phyloP scores from a whole-genome alignment of 2,797 vertebrate genomes.

The Pteronotus mesoamericanus region DNA sequence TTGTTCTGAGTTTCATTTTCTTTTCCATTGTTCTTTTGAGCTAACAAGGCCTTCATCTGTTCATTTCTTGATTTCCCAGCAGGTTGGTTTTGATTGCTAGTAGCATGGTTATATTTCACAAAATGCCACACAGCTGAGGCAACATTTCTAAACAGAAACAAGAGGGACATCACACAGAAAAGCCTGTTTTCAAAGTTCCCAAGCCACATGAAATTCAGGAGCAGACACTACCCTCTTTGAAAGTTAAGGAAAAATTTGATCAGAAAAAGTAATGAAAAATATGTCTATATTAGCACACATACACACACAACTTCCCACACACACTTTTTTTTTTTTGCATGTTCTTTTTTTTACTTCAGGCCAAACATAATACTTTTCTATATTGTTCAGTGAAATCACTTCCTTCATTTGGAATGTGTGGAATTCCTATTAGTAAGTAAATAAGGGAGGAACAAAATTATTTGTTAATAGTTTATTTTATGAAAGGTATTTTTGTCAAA shows the following conservation, averaged over 20 bases:
- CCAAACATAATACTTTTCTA: background rate
- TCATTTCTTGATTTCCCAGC: slow-evolving; percentile 14
- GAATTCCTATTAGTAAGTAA: slow-evolving; percentile 5
- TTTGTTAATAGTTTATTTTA: background rate
- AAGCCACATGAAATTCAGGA: background rate
- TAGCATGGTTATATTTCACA: background rate
- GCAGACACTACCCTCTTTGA: background rate
- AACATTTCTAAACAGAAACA: slow-evolving; percentile 8
- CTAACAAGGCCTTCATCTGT: background rate
- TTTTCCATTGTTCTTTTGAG: slow-evolving; percentile 17
- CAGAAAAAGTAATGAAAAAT: background rate
- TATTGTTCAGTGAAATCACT: slow-evolving; percentile 15
- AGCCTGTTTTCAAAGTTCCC: background rate
- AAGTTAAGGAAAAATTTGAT: background rate
- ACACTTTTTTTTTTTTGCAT: background rate
- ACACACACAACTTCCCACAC: background rate
- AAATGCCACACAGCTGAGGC: background rate
- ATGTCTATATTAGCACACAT: background rate
- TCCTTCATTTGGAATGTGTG: background rate
- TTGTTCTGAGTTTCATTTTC: slow-evolving; percentile 52
- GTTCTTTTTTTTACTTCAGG: slow-evolving; percentile 18
- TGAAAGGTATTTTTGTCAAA: background rate
- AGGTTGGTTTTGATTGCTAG: background rate
- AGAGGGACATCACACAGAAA: background rate
- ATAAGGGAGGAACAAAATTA: background rate